phyloP scores from a whole-genome alignment of 2,113 vertebrate species.

The Macheiramphus alcinus region DNA sequence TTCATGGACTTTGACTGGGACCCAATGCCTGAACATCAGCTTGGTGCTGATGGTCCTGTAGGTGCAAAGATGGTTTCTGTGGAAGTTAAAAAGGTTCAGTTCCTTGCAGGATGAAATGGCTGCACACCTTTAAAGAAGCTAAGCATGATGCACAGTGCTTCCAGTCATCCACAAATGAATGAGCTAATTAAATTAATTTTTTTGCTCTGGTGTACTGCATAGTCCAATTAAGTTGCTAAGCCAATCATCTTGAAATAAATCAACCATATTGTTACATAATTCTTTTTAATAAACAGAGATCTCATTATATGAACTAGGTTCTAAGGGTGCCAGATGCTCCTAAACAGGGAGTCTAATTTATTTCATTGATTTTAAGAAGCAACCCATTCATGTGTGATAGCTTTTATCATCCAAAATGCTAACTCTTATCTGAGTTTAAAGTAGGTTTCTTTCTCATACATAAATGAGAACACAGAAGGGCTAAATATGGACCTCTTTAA shows the following conservation, averaged over 20 bases:
- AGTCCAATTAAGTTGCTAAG: constrained; percentile 74
- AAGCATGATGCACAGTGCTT: background rate
- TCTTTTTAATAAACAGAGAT: constrained; percentile 76
- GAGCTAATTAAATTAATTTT: constrained; percentile 66
- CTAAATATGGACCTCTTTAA: constrained; percentile 1
- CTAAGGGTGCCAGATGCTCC: constrained; percentile 77
- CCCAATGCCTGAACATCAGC: background rate
- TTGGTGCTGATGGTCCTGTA: background rate
- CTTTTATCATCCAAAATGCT: constrained; percentile 68
- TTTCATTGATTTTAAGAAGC: constrained; percentile 73
- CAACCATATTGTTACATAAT: constrained; percentile 75
- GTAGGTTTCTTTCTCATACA: constrained; percentile 47
- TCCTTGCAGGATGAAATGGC: background rate
- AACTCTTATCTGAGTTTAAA: constrained; percentile 61
- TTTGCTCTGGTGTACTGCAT: constrained; percentile 43
- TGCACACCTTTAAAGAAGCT: constrained; percentile 36
- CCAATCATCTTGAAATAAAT: constrained; percentile 74
- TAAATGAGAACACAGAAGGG: background rate
- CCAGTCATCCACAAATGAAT: constrained; percentile 61
- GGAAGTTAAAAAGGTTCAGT: background rate
- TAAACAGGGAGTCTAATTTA: constrained; percentile 71
- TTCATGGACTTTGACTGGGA: background rate
- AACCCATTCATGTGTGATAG: constrained; percentile 69
- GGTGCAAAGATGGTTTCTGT: background rate
- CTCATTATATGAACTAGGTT: constrained; percentile 70